Conservation (phyloP, 2,888 invertebrate species). For the Drosophila tripunctata region DNA sequence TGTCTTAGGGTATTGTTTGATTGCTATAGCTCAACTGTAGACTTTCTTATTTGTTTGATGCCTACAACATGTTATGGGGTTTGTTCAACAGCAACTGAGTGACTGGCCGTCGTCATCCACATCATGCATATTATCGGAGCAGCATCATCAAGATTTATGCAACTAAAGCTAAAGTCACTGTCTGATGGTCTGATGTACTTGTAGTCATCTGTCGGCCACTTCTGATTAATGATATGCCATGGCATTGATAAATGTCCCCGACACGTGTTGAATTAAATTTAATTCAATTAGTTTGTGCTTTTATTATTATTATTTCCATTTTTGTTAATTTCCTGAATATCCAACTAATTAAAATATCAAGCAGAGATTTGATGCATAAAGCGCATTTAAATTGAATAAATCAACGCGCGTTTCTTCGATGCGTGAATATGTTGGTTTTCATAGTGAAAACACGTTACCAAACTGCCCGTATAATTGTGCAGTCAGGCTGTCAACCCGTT, state of each 20-base stretch:
- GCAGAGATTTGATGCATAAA: constrained; percentile 5
- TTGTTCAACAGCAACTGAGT: constrained; percentile 40
- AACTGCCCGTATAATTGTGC: constrained; percentile 25
- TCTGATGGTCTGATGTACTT: constrained; percentile 7
- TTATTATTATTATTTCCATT: not conserved
- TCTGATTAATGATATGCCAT: constrained; percentile 67
- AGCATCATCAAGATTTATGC: constrained; percentile 35
- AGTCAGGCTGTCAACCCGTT: constrained; percentile 23
- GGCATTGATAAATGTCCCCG: constrained; percentile 33
- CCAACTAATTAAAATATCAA: constrained; percentile 48
- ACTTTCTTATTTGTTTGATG: too few species aligned
- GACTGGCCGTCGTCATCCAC: constrained; percentile 2
- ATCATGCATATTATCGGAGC: constrained; percentile 1
- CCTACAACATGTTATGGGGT: constrained; percentile 58
- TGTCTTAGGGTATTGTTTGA: too few species aligned
- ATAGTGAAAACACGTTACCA: constrained; percentile 4
- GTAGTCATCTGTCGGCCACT: constrained; percentile 10
- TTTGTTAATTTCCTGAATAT: not conserved
- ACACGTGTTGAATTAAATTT: constrained; percentile 20
- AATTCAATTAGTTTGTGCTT: constrained; percentile 23
- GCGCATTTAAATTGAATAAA: constrained; percentile 31
- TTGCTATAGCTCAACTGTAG: too few species aligned
- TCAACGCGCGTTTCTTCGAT: constrained; percentile 19
- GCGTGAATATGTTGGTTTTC: constrained; percentile 30
- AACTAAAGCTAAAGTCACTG: constrained; percentile 19